Evolutionary conservation across 2,888 invertebrate species (phyloP).

Genomic region (Drosophila rubida): DNA sequence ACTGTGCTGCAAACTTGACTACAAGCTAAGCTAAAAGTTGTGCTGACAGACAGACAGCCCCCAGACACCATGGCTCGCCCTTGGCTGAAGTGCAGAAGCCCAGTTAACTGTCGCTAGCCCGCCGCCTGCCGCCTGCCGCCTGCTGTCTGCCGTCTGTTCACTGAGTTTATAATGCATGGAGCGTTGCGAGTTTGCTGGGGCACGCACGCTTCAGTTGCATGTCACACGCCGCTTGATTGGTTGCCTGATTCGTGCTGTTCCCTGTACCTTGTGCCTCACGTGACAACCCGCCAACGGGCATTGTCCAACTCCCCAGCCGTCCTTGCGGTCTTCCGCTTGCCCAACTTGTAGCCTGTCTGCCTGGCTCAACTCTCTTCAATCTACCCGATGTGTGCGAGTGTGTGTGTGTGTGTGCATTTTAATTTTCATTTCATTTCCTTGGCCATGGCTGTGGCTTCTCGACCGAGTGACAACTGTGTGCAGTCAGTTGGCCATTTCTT

Average conservation of each 20-base stretch:
- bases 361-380: constrained; percentile 7
- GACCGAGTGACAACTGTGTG: constrained; percentile 49
- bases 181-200: constrained; percentile 43
- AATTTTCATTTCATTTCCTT: constrained; percentile 76
- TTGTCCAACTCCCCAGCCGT: constrained; percentile 40
- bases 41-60: constrained; percentile 23
- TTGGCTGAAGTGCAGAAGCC: background rate
- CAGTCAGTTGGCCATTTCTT: constrained; percentile 63
- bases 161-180: constrained; percentile 58
- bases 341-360: constrained; percentile 16
- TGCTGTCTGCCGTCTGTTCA: constrained; percentile 25
- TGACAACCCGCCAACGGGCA: constrained; percentile 51
- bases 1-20: constrained; percentile 23
- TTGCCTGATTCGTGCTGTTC: constrained; percentile 74
- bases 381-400: constrained; percentile 18
- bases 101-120: background rate
- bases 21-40: constrained; percentile 44
- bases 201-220: constrained; percentile 76
- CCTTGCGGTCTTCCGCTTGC: constrained; percentile 31
- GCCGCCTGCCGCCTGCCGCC: background rate
- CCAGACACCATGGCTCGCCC: constrained; percentile 3
- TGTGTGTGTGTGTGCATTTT: constrained; percentile 58
- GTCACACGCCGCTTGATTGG: constrained; percentile 78
- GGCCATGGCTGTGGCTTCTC: constrained; percentile 31
- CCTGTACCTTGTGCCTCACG: constrained; percentile 46